Base-by-base conservation (phyloP, 2,113 vertebrate genomes). In the Ellobius talpinus region DNA sequence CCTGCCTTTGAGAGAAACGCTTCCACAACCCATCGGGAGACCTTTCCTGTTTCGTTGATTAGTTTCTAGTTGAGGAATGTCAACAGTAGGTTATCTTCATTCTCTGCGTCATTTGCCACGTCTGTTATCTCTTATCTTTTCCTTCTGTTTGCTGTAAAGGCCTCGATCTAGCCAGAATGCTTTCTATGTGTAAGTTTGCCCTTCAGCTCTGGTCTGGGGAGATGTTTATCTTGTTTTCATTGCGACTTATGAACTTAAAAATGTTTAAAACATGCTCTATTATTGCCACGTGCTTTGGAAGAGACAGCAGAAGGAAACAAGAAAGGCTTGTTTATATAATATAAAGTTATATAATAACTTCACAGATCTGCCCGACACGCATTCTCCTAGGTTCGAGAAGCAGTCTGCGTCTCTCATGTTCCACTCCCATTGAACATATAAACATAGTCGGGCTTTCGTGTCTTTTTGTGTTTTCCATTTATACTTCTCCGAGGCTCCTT, bases 101-200 rank as follows among this genome's bases (percentile, higher is more conserved):
- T 90, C 50, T 94, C 79, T 90, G n/a, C 70, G 33, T 68, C 76
- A 16, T 61, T 91, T 79, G 87, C 19, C 24, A 73, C 70, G 33
- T 94, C n/a, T 77, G 45, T 81, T 88, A 87, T 96, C 95, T 89
- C 26, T 93, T 39, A 72, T 93, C 73, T 23, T 8, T 82, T 87
- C 74, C 52, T 77, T 91, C n/a, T 79, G 23, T 47, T 78, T 61
- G 52, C 10, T 61, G 11, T 26, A 65, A 82, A 42, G 31, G 72
- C 52, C 58, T 81, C 86, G 47, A 7, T 81, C n/a, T 81, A 77
- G 21, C 33, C 39, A 78, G 70, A n/a, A 42, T 29, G 26, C 84
- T 47, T 70, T 68, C 33, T 61, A 31, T 33, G 21, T 58, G 21
- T 36, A 42, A 70, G 16, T 85, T 74, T 63, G 29, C 24, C 21